Conservation (phyloP, 2,888 invertebrate genomes). For the Subacronicta megacephala region DNA sequence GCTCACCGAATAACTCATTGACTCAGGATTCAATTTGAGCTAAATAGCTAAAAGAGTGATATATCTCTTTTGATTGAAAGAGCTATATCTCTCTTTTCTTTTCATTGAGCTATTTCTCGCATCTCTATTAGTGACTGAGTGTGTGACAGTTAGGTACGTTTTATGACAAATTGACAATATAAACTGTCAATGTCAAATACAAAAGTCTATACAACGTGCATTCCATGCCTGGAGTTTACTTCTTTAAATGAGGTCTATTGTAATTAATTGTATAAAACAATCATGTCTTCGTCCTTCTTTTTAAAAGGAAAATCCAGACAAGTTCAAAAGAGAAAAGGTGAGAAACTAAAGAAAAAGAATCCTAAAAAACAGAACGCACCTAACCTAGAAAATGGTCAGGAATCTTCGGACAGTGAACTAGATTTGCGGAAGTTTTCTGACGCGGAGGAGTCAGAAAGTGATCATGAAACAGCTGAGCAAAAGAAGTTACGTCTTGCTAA, state of each 20-base stretch:
- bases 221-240: constrained; percentile 8
- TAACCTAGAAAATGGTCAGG: constrained; percentile 88
- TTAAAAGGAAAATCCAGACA: constrained; percentile 89
- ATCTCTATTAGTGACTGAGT: too few species aligned
- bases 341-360: constrained; percentile 78
- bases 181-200: constrained; percentile 20
- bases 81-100: too few species aligned
- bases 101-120: too few species aligned
- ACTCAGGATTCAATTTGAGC: too few species aligned
- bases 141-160: too few species aligned
- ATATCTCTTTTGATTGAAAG: too few species aligned
- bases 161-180: too few species aligned
- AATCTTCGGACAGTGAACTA: constrained; percentile 91
- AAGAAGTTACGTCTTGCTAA: constrained; percentile 97
- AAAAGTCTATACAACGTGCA: constrained; percentile 34
- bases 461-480: constrained; percentile 96
- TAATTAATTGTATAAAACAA: constrained; percentile 3
- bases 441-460: constrained; percentile 88
- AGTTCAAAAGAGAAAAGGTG: constrained; percentile 88
- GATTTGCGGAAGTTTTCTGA: constrained; percentile 90
- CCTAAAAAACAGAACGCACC: constrained; percentile 75
- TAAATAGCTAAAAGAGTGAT: too few species aligned
- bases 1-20: too few species aligned
- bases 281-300: constrained; percentile 90
- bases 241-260: not conserved